Conservation (phyloP, 2,113 vertebrate species). For the Toxotes chatareus region DNA sequence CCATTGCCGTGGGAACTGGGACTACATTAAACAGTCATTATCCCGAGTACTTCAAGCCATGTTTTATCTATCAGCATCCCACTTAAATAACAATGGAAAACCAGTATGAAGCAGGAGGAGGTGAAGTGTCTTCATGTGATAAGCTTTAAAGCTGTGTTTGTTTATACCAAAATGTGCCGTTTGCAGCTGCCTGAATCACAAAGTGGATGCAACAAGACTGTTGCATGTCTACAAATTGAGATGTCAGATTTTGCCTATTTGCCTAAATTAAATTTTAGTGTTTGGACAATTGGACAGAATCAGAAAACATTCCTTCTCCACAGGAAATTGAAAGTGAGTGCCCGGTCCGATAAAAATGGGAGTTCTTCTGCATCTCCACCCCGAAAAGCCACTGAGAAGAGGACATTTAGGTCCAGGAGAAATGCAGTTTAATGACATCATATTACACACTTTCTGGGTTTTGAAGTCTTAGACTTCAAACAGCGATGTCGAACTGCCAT, state of each 20-base stretch:
- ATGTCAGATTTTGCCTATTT: conserved; percentile 31
- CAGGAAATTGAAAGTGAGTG: neutral
- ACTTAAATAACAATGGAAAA: conserved; percentile 64
- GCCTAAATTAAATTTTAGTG: neutral
- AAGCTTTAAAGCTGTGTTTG: conserved; percentile 43
- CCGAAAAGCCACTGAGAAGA: neutral
- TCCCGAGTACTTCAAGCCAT: conserved; percentile 62
- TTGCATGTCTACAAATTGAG: neutral
- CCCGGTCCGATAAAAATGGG: neutral
- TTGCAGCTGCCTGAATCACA: neutral
- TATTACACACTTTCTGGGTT: conserved; percentile 33
- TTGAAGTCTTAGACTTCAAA: conserved; percentile 61
- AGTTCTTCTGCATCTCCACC: conserved; percentile 2
- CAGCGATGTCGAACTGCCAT: conserved; percentile 30
- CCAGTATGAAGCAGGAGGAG: conserved; percentile 29
- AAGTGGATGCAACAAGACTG: neutral
- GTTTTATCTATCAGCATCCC: conserved; percentile 70
- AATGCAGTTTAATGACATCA: conserved; percentile 44
- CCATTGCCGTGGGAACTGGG: conserved; percentile 77
- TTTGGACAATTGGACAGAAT: no score
- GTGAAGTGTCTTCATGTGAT: conserved; percentile 45
- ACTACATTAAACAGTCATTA: conserved; percentile 81
- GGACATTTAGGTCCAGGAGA: conserved; percentile 13
- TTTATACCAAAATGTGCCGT: conserved; percentile 39
- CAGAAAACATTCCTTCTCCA: neutral